Conservation (phyloP, 2,888 invertebrate genomes). For the Polymixis flavicincta region DNA sequence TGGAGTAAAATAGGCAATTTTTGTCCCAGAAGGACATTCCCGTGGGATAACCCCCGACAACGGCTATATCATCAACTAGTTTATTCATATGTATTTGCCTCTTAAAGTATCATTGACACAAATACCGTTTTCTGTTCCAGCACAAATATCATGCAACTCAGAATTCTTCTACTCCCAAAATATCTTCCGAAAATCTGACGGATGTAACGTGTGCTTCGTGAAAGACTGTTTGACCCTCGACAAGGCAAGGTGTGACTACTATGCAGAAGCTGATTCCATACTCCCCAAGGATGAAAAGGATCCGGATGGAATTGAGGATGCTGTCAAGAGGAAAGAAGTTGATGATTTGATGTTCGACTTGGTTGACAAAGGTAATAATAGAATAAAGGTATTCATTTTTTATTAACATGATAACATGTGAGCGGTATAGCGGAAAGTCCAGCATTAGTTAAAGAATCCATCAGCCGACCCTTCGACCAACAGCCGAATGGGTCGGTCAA, state of each 20-base stretch:
- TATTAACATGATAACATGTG: background rate
- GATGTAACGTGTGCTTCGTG: constrained; percentile 75
- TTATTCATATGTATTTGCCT: too few relatives aligned
- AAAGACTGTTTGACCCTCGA: constrained; percentile 72
- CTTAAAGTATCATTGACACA: background rate
- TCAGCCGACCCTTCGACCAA: too few relatives aligned
- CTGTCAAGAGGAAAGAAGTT: constrained; percentile 55
- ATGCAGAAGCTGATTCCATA: constrained; percentile 66
- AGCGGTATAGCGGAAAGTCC: background rate
- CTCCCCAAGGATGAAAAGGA: constrained; percentile 53
- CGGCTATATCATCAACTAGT: too few relatives aligned
- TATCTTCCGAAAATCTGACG: constrained; percentile 49
- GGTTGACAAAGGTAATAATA: constrained; percentile 71
- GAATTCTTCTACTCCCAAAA: constrained; percentile 41
- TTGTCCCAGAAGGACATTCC: too few relatives aligned
- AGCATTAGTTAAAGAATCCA: background rate
- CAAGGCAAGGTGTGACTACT: constrained; percentile 74
- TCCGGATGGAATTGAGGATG: constrained; percentile 15
- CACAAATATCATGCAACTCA: constrained; percentile 23
- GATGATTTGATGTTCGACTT: constrained; percentile 72
- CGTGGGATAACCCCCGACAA: too few relatives aligned
- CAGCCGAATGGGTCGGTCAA: too few relatives aligned
- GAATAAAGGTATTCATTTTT: background rate
- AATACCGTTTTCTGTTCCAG: constrained; percentile 11
- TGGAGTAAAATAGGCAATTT: too few relatives aligned